Base-by-base conservation (phyloP, 2,797 vertebrate species). In the Enteromius fasciolatus region DNA sequence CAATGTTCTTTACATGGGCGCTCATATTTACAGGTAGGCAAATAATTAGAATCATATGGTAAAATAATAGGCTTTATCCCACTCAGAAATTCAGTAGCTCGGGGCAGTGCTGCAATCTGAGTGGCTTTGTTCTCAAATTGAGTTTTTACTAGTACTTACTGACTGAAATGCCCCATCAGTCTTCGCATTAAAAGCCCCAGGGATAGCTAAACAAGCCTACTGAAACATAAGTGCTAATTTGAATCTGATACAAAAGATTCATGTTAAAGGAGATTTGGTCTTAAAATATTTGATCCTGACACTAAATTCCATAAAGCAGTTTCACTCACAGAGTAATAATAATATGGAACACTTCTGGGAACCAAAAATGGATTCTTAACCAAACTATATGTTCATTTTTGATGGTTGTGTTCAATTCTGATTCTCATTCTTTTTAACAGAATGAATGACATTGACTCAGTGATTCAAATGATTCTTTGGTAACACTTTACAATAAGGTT, bases 41-140 rank as follows among this genome's bases (percentile, higher is more conserved):
- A 94, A 94, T 94, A 93, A 94, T 95, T 94, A 93, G 91, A 94
- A 92, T 94, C 94, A 94, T 91, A 92, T 94, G 92, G 90, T 88
- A 83, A 90, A 92, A 93, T 92, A 94, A 94, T 92, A 93, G 92
- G 90, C 78, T 86, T 89, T 88, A 92, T 82, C 89, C 89, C 91
- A 93, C 94, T 93, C 80, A 89, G 92, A 76, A 92, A 95, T 94
- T 93, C 91, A 91, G 86, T 92, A 83, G 91, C 94, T 93, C 20
- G 85, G 90, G 95, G 94, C 93, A 46, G 84, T 93, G 91, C 89
- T 90, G 93, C 92, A 94, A 94, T 94, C 92, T 93, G 69, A 90
- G 90, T 88, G 88, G 88, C 64, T 83, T 69, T 72, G 57, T 78
- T 80, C 72, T 80, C 59, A 82, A 87, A 85, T 76, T 63, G 81